Evolutionary conservation across 1,140 invertebrate species (phyloP), one percentile per base, ranked within the genome.

Genomic region (Neodiprion pinetum): DNA sequence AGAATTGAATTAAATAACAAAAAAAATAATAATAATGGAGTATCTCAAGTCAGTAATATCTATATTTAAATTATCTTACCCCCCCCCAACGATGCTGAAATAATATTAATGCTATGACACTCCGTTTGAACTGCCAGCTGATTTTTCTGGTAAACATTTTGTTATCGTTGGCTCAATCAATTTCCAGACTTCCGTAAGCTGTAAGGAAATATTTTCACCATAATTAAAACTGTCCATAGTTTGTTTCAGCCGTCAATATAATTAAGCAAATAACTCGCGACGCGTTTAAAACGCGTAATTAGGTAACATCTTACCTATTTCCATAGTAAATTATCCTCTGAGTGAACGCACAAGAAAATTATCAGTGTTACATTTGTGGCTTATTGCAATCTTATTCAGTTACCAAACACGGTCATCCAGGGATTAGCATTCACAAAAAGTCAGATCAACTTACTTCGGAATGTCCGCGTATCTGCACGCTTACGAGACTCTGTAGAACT

Each of bases 401-500:
- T 40, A 40, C 28, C 28, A 40, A 40, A 40, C 28, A 40, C 28
- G 28, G 5, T 40, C 28, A 40, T 40, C 28, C 28, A 40, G 28
- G 28, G 28, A 40, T 40, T 40, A 40, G 28, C 28, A 40, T 3
- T 40, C 28, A 40, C 28, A 40, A 40, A 40, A 40, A 40, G 28
- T 40, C 5, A 40, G 5, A 40, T 40, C 28, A 28, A 78, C 79
- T 84, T 88, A 94, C 93, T 88, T 94, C 92, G 28, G 90, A 87
- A 85, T 93, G 91, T 9, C 91, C 90, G 73, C 88, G 89, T 48
- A 91, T 90, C 82, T 93, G 90, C 14, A 93, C 90, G 73, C 88
- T 89, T 2, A 92, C 91, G 74, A 94, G 89, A 73, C 89, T 90
- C 72, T 91, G 90, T 3, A 94, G 80, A 49, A 93, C 90, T 8